A percentile compares a stretch with the other conserved stretches of the same genome.
Conservation (phyloP, 2,888 invertebrate genomes). For the Glyphotaelius pellucidus region DNA sequence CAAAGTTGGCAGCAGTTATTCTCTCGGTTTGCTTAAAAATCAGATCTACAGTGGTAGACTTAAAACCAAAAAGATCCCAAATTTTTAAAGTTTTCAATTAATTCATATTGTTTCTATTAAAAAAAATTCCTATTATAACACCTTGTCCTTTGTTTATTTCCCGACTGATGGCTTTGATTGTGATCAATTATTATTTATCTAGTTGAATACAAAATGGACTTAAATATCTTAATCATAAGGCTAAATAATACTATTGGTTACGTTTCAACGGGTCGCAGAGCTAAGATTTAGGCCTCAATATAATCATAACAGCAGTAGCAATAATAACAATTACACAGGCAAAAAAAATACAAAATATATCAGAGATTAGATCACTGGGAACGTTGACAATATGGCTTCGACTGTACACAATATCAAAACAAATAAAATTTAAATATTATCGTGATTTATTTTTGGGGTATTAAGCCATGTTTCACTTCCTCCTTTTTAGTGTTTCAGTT, state of each 20-base stretch:
- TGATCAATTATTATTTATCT: constrained; percentile 16
- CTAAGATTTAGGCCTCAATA: constrained; percentile 29
- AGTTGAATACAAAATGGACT: constrained; percentile 37
- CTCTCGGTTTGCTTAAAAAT: background rate
- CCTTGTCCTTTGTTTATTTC: background rate
- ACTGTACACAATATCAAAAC: background rate
- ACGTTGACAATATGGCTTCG: background rate
- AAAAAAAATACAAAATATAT: background rate
- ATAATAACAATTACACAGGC: background rate
- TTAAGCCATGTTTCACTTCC: background rate
- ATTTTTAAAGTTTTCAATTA: background rate
- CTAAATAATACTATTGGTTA: constrained; percentile 42
- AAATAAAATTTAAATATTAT: background rate
- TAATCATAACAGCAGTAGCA: background rate
- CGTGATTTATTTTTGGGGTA: background rate
- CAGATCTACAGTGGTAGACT: background rate
- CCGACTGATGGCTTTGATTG: background rate
- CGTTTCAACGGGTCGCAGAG: background rate
- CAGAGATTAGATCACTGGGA: background rate
- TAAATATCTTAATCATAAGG: constrained; percentile 12
- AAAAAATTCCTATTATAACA: background rate
- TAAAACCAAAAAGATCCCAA: background rate
- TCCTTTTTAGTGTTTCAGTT: background rate
- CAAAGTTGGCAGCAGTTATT: background rate
- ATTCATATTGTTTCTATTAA: background rate